Conservation (phyloP, 2,113 vertebrate genomes). For the Neodontobutis hainanensis region DNA sequence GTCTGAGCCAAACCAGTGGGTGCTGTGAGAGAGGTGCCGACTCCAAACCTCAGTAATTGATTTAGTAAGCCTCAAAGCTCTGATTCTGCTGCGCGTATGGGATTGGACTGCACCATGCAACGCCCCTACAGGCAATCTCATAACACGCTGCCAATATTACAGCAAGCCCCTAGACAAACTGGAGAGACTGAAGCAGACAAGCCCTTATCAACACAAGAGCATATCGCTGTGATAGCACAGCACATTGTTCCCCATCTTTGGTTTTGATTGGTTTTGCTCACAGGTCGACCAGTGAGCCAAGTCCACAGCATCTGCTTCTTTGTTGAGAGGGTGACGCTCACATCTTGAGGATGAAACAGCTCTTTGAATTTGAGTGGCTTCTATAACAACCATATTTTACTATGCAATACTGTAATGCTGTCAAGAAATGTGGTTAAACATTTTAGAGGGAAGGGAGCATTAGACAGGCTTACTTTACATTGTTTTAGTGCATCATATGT, state of each 20-base stretch:
- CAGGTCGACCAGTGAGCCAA: slow-evolving; percentile 47
- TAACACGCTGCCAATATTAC: slow-evolving; percentile 68
- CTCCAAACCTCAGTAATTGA: slow-evolving; percentile 72
- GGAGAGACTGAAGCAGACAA: slow-evolving; percentile 42
- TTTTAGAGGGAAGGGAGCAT: not conserved
- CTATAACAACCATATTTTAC: slow-evolving; percentile 4
- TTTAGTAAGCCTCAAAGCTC: slow-evolving; percentile 69
- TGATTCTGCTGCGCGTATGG: slow-evolving; percentile 58
- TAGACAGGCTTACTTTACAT: not conserved
- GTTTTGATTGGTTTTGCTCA: slow-evolving; percentile 60
- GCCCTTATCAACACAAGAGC: slow-evolving; percentile 61
- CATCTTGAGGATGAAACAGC: slow-evolving; percentile 21
- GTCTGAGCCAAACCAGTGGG: slow-evolving; percentile 43
- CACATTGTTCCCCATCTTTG: slow-evolving; percentile 41
- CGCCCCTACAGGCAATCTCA: slow-evolving; percentile 61
- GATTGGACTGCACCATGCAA: slow-evolving; percentile 56
- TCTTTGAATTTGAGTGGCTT: slow-evolving; percentile 44
- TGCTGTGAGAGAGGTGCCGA: slow-evolving; percentile 41
- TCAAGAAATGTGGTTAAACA: not conserved
- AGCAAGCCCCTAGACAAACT: slow-evolving; percentile 53
- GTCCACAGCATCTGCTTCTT: slow-evolving; percentile 34
- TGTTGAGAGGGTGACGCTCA: slow-evolving; percentile 19
- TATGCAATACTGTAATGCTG: not conserved
- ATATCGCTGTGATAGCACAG: slow-evolving; percentile 47
- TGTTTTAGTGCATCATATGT: not conserved